Evolutionary conservation across 2,113 vertebrate species (phyloP), one percentile per base, ranked within the genome.

Genomic region (Pituophis catenifer): DNA sequence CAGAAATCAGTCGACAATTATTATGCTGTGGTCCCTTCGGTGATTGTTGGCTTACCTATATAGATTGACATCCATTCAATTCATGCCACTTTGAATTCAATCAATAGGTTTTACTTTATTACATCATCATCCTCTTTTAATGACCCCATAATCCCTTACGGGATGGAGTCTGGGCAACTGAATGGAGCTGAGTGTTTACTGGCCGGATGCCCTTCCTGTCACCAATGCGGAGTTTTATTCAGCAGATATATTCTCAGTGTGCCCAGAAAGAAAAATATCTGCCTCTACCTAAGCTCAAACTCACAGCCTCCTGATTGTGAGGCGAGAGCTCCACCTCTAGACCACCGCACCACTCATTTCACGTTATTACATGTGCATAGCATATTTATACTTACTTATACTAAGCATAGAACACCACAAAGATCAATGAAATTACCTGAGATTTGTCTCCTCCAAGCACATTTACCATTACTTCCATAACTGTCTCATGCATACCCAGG

Each of bases 381-480:
- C 15, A 86, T 58, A 9, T 17, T 89, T 55, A 2, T 24, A 23
- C 48, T 29, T 7, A 90, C 19, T 81, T 86, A n/a, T 23, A 53
- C 8, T 62, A 90, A 38, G 58, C 4, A 29, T 38, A 26, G 13
- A 81, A 21, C 8, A 81, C 75, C 0, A 85, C 38, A 24, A 86
- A 91, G 91, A 92, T 52, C 0, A 0, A 23, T 89, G 86, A 94
- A 96, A 86, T 96, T 97, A 99, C 99, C 99, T 99, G 99, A 89
- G 98, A 99, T 93, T 98, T 99, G 94, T 99, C 99, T 94, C 99
- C 98, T 90, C 99, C 99, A 55, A 99, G 97, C 3, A 99, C 99
- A 48, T 99, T 99, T 94, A 99, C 99, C 99, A 99, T 99, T 95
- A 99, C 99, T 94, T 99, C 99, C 99, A 99, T 99, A 93, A 99